phyloP scores from a whole-genome alignment of 2,888 invertebrate genomes.

The Strigamia crassipes region DNA sequence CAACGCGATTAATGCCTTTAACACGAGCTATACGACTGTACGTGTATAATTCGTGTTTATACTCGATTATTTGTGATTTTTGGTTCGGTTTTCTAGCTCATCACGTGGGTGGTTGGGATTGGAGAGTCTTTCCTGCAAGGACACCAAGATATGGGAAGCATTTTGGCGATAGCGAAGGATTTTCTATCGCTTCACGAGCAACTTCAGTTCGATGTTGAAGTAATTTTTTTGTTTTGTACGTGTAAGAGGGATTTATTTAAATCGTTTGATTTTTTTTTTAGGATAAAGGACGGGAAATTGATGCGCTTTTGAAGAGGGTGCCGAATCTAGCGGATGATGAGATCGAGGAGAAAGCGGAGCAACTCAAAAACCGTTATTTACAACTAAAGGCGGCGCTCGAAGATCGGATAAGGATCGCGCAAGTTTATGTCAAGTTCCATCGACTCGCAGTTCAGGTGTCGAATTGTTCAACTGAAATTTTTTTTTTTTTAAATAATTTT shows the following conservation, averaged over 20 bases:
- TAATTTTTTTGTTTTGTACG: constrained; percentile 56
- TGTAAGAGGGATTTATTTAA: no score
- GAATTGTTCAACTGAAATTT: not conserved
- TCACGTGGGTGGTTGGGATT: constrained; percentile 74
- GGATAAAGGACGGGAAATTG: constrained; percentile 71
- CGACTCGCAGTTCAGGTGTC: constrained; percentile 67
- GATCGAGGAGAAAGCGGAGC: constrained; percentile 57
- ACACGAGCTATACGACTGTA: constrained; percentile 70
- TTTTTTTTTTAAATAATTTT: not conserved
- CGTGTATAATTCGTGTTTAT: constrained; percentile 51
- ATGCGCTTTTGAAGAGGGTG: constrained; percentile 67
- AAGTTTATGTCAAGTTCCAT: constrained; percentile 73
- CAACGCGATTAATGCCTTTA: constrained; percentile 70
- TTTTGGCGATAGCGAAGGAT: constrained; percentile 69
- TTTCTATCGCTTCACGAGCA: constrained; percentile 75
- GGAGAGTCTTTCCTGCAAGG: constrained; percentile 74
- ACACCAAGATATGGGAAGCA: constrained; percentile 75
- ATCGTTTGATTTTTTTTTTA: constrained; percentile 56
- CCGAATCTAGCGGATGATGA: constrained; percentile 68
- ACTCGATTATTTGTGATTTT: not conserved
- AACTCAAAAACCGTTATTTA: constrained; percentile 57
- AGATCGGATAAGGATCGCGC: constrained; percentile 68
- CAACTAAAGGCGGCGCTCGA: constrained; percentile 57
- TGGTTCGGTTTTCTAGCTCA: constrained; percentile 58
- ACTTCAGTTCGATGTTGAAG: constrained; percentile 73